Percentiles rank a stretch among this genome's conserved stretches.
These are phyloP conservation scores for Pachycephus smyrnensis DNA, from an alignment of 2,888 invertebrate species.

Conservation along the genomic window DNA sequence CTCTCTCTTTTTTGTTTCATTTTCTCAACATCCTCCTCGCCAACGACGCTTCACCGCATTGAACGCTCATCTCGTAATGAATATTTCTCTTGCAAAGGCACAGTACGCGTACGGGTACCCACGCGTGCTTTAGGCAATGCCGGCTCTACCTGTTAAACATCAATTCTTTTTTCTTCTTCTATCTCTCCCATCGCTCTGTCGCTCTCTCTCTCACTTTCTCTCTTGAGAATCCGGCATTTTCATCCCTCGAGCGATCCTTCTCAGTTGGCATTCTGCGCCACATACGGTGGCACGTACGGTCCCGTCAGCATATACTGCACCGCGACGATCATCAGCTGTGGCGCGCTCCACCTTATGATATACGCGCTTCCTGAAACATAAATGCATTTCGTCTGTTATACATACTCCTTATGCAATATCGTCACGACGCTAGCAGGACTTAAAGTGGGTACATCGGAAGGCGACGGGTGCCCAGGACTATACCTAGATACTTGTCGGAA, in stretches of 20 bases:
- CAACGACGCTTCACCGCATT: neutral
- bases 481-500: neutral
- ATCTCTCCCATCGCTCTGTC: neutral
- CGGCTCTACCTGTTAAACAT: neutral
- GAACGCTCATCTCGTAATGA: conserved; percentile 32
- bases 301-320: conserved; percentile 63
- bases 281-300: conserved; percentile 64
- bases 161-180: neutral
- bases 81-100: conserved; percentile 19
- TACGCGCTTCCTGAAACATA: conserved; percentile 58
- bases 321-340: conserved; percentile 64
- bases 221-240: neutral
- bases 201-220: neutral
- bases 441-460: neutral
- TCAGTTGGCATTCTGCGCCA: conserved; percentile 45
- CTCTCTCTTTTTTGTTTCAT: neutral
- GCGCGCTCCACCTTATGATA: conserved; percentile 64
- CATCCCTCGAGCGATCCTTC: neutral
- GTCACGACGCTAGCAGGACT: neutral
- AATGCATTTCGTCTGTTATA: conserved; percentile 52
- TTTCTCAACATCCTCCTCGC: neutral
- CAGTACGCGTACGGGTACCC: neutral
- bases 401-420: neutral
- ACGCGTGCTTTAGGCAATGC: neutral
- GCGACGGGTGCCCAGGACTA: neutral